phyloP scores from a whole-genome alignment of 2,888 invertebrate genomes.

The Augiades crinisus region DNA sequence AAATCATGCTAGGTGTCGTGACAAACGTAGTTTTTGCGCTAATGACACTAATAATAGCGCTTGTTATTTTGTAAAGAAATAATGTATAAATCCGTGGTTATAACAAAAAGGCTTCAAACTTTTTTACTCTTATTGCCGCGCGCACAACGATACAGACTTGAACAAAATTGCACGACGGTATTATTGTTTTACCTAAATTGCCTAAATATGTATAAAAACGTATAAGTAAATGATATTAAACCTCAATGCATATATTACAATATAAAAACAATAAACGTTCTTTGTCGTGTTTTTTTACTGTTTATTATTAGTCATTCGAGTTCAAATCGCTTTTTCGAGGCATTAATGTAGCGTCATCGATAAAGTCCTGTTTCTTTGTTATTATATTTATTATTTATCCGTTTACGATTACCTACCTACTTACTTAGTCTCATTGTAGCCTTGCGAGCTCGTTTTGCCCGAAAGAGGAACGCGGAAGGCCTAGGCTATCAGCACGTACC shows the following conservation, averaged over 20 bases:
- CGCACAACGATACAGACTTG: no score
- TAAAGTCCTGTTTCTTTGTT: background rate
- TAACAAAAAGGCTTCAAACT: background rate
- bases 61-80: no score
- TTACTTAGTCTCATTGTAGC: constrained; percentile 33
- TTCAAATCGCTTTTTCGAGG: background rate
- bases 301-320: background rate
- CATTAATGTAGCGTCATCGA: background rate
- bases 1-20: no score
- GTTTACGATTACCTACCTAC: constrained; percentile 9
- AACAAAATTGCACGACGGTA: no score
- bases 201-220: no score
- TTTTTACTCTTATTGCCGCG: no score
- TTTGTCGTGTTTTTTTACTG: no score
- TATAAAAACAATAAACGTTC: background rate
- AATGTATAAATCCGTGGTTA: background rate
- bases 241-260: background rate
- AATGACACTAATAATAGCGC: no score
- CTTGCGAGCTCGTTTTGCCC: constrained; percentile 53
- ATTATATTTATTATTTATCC: background rate
- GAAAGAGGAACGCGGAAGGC: constrained; percentile 60
- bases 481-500: constrained; percentile 1
- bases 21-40: background rate
- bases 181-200: no score
- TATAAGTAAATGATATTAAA: background rate